Evolutionary conservation across 2,888 invertebrate genomes (phyloP), one percentile per base, ranked within the genome.

Genomic region (Pasiphila rectangulata): DNA sequence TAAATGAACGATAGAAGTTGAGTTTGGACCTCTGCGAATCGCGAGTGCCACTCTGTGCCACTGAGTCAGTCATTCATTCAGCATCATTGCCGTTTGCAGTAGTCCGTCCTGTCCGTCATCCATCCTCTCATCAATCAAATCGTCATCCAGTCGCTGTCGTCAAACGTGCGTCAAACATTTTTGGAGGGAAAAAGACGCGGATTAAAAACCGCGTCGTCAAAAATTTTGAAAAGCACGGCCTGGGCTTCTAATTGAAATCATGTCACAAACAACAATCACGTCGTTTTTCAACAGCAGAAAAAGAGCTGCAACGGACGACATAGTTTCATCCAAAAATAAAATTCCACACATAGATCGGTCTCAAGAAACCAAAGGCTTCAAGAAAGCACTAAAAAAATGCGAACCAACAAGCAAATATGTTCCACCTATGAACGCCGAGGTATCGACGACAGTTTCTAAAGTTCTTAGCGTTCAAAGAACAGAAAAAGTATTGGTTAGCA

Each of bases 261-360:
- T 95, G 95, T 92, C 94, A 56, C 95, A 95, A 80, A 93, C 94
- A 63, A 93, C 93, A 38, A 91, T 95, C 47, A 92, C 93, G 52
- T 91, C 92, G 55, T 95, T 91, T 88, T 95, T 94, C 75, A 93
- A 91, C 73, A 92, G 92, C 64, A 91, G 95, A 69, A 95, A 95
- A 83, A 91, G 95, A 64, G 90, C 92, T 47, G 93, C 93, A n/a
- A 75, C 86, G 4, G 94, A 94, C 38, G 94, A 95, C 69, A 70
- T 83, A 64, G 62, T 79, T 68, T 73, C 85, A 77, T 71, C 86
- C 41, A 89, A 91, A 75, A 90, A 75, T 72, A 92, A 92, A 73
- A 58, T 83, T 48, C 67, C 79, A 30, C 78, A 82, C 51, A 59
- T 83, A 6, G 80, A 83, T 36, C 64, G 72, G 41, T 54, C 52